Percentiles rank a stretch among this genome's conserved stretches.
Evolutionary conservation across 2,888 invertebrate species (phyloP).

Genomic region (Hypsopygia costalis): DNA sequence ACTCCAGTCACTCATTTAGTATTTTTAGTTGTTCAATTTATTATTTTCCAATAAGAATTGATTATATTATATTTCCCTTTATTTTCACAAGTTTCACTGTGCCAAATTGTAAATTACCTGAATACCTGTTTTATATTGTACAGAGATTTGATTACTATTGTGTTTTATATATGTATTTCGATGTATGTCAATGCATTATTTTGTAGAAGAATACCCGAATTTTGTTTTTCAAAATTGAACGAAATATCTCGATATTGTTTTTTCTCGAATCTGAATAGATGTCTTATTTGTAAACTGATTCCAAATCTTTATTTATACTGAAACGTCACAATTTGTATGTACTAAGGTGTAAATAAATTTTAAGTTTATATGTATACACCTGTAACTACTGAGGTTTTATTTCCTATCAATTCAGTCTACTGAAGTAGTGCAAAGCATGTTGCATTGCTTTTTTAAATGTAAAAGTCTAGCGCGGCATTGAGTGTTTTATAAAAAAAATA

Average conservation of each 20-base stretch:
- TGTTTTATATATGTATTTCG: slow-evolving; percentile 20
- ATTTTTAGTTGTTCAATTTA: no score
- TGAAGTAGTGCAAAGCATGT: no score
- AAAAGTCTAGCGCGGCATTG: no score
- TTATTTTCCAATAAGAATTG: no score
- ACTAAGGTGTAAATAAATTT: slow-evolving; percentile 76
- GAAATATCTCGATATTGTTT: slow-evolving; percentile 4
- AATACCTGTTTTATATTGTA: slow-evolving; percentile 32
- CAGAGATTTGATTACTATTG: slow-evolving; percentile 28
- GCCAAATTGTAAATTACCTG: slow-evolving; percentile 61
- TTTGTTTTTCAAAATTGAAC: slow-evolving; percentile 4
- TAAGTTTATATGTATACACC: slow-evolving; percentile 77
- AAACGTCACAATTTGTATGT: slow-evolving; percentile 75
- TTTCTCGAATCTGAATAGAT: slow-evolving; percentile 30
- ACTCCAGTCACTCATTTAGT: no score
- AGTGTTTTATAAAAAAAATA: no score
- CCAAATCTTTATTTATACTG: slow-evolving; percentile 50
- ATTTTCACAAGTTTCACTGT: slow-evolving; percentile 37
- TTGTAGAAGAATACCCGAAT: slow-evolving; percentile 6
- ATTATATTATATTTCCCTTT: slow-evolving; percentile 13
- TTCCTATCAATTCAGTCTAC: no score
- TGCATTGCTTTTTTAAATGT: no score
- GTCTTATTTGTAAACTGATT: slow-evolving; percentile 24
- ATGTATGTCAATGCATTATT: slow-evolving; percentile 8
- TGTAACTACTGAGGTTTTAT: slow-evolving; percentile 56